phyloP scores from a whole-genome alignment of 1,140 invertebrate species.

The Drosophila pectinifera region DNA sequence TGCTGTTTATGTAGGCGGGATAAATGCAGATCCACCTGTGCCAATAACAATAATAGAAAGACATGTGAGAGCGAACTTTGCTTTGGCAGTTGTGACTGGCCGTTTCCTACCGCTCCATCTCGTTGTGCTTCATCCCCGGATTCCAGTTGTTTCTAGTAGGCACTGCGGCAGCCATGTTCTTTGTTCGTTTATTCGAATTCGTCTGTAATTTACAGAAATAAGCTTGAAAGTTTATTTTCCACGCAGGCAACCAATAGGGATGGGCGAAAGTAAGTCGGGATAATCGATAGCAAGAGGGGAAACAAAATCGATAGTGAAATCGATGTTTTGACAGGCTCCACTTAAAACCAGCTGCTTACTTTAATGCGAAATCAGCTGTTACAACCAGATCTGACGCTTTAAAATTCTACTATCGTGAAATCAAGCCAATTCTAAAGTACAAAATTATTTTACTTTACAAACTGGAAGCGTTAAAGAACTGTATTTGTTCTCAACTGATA shows the following conservation, averaged over 20 bases:
- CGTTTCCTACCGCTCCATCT: conserved; percentile 84
- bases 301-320: not conserved
- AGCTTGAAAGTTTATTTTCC: conserved; percentile 59
- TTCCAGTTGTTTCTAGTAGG: conserved; percentile 86
- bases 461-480: no score
- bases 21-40: conserved; percentile 98
- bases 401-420: no score
- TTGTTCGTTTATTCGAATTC: conserved; percentile 8
- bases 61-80: conserved; percentile 37
- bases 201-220: not conserved
- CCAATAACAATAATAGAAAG: conserved; percentile 45
- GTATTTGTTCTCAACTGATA: no score
- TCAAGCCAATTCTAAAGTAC: no score
- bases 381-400: no score
- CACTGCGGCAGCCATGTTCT: conserved; percentile 80
- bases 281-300: conserved; percentile 1
- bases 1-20: conserved; percentile 97
- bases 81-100: conserved; percentile 20
- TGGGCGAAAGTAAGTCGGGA: conserved; percentile 7
- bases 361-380: no score
- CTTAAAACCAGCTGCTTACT: no score
- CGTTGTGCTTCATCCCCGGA: conserved; percentile 89
- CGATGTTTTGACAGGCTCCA: no score
- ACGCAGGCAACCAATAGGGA: conserved; percentile 70
- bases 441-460: no score